These are phyloP conservation scores for Aegithalos caudatus DNA, from an alignment of 2,113 vertebrate species.

Conservation along the genomic window DNA sequence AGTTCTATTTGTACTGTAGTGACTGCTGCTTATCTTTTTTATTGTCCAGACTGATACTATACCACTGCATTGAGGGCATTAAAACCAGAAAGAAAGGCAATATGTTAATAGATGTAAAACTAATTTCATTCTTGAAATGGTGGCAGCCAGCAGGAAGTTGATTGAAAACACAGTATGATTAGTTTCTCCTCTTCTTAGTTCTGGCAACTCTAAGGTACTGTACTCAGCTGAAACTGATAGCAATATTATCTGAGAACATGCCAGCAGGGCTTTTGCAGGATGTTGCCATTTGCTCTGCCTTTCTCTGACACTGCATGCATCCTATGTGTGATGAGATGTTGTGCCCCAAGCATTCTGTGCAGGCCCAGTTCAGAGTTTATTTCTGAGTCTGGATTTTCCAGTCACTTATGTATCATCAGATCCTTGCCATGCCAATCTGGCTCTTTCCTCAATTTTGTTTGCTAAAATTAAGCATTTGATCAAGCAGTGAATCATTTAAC, in stretches of 20 bases:
- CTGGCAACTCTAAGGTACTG: conserved; percentile 29
- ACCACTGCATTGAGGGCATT: background rate
- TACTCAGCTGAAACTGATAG: conserved; percentile 30
- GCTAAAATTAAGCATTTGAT: conserved; percentile 53
- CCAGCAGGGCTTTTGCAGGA: conserved; percentile 17
- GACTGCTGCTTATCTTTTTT: background rate
- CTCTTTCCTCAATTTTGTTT: conserved; percentile 34
- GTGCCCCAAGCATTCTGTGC: background rate
- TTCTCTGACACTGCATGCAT: conserved; percentile 13
- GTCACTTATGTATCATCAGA: conserved; percentile 6
- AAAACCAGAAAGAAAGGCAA: background rate
- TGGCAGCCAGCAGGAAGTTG: conserved; percentile 49
- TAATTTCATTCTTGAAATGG: conserved; percentile 55
- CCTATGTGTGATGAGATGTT: conserved; percentile 1
- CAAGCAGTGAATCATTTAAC: conserved; percentile 24
- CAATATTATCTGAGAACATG: background rate
- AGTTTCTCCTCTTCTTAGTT: conserved; percentile 56
- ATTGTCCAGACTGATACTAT: background rate
- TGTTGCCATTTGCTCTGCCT: conserved; percentile 11
- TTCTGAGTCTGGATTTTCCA: conserved; percentile 32
- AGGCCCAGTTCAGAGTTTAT: background rate
- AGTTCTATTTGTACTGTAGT: background rate
- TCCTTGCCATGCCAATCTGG: background rate
- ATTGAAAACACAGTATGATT: conserved; percentile 57
- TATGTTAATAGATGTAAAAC: background rate